Evolutionary conservation across 2,888 invertebrate species (phyloP).

Genomic region (Subacronicta megacephala): DNA sequence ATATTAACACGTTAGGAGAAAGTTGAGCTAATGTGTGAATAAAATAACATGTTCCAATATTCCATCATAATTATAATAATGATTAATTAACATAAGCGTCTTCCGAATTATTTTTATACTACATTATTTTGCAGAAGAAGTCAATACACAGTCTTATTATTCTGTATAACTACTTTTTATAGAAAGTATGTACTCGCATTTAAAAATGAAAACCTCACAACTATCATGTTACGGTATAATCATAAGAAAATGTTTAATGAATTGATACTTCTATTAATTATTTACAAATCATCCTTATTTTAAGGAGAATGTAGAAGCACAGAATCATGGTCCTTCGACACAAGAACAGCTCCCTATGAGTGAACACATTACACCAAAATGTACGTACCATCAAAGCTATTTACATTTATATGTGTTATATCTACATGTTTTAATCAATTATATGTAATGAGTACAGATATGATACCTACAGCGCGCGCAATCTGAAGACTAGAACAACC

Average conservation of each 20-base stretch:
- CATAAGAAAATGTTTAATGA: too few species aligned
- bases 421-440: too few species aligned
- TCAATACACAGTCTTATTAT: not conserved
- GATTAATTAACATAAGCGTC: not conserved
- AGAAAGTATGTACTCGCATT: not conserved
- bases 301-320: conserved; percentile 34
- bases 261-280: too few species aligned
- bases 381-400: conserved; percentile 11
- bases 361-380: conserved; percentile 16
- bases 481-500: too few species aligned
- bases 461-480: too few species aligned
- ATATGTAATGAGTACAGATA: too few species aligned
- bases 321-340: conserved; percentile 1
- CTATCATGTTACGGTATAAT: too few species aligned
- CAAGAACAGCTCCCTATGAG: conserved; percentile 10
- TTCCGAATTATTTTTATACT: not conserved
- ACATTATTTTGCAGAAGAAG: not conserved
- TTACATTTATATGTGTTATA: not conserved
- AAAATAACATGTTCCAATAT: too few species aligned
- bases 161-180: not conserved
- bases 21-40: too few species aligned
- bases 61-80: not conserved
- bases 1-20: too few species aligned
- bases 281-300: too few species aligned
- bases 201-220: not conserved